These are phyloP conservation scores for Austrofundulus limnaeus DNA, from an alignment of 2,113 vertebrate species.

Conservation along the genomic window DNA sequence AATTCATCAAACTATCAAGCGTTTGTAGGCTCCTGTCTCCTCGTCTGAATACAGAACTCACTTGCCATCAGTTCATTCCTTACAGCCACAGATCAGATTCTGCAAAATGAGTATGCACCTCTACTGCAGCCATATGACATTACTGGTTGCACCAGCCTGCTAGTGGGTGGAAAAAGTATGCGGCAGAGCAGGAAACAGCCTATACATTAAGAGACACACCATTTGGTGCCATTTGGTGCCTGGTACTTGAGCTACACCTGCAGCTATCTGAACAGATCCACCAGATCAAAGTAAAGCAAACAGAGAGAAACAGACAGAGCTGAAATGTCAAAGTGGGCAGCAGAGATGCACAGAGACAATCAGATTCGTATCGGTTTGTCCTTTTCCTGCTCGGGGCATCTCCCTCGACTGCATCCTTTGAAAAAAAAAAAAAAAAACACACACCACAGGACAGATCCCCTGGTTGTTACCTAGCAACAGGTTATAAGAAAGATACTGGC, in stretches of 20 bases:
- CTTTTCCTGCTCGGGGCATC: constrained; percentile 43
- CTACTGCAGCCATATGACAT: neutral
- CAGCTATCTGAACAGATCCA: constrained; percentile 43
- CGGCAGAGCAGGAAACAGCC: constrained; percentile 25
- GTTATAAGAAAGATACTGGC: constrained; percentile 53
- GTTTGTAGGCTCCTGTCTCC: constrained; percentile 5
- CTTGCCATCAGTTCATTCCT: constrained; percentile 17
- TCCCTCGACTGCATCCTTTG: constrained; percentile 44
- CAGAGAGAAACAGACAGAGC: constrained; percentile 13
- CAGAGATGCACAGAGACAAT: constrained; percentile 32
- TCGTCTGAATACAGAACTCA: constrained; percentile 21
- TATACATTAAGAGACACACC: constrained; percentile 40
- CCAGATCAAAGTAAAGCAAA: constrained; percentile 17
- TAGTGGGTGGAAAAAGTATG: constrained; percentile 23
- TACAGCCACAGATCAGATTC: neutral
- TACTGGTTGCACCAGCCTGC: constrained; percentile 7
- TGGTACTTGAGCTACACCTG: constrained; percentile 14
- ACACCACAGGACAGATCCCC: constrained; percentile 30
- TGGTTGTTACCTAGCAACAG: constrained; percentile 73
- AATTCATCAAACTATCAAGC: neutral
- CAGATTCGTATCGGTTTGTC: constrained; percentile 51
- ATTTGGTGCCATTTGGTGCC: constrained; percentile 27
- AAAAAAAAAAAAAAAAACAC: no score
- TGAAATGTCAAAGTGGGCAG: constrained; percentile 49
- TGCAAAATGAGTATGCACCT: constrained; percentile 5